A percentile compares a stretch with the other conserved stretches of the same genome.
Conservation (phyloP, 2,888 invertebrate species). For the Dendrolimus houi region DNA sequence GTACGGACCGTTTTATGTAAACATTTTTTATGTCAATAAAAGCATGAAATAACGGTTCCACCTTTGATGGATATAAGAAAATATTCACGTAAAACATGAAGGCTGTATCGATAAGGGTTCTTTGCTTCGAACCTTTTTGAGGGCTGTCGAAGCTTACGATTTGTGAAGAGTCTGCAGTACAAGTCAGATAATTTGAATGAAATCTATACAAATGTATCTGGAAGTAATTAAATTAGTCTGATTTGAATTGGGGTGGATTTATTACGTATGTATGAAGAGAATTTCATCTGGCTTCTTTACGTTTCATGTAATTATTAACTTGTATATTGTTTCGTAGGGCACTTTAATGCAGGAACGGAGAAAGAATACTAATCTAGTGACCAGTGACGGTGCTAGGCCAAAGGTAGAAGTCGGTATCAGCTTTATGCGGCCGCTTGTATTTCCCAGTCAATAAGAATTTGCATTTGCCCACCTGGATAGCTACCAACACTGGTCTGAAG, state of each 20-base stretch:
- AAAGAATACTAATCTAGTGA: too few species aligned
- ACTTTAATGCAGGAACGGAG: too few species aligned
- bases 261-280: not conserved
- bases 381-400: too few species aligned
- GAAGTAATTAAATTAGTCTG: not conserved
- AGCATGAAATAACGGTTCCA: conserved; percentile 3
- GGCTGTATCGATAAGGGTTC: conserved; percentile 36
- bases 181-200: not conserved
- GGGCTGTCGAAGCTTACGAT: not conserved
- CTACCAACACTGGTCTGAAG: too few species aligned
- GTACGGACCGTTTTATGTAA: not conserved
- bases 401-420: too few species aligned
- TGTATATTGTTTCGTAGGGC: too few species aligned
- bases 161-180: not conserved
- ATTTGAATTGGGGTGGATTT: not conserved
- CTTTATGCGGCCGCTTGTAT: too few species aligned
- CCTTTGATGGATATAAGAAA: conserved; percentile 37
- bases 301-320: too few species aligned
- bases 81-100: conserved; percentile 36
- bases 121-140: conserved; percentile 8
- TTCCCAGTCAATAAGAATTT: too few species aligned
- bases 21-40: conserved; percentile 6
- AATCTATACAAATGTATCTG: not conserved
- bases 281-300: too few species aligned
- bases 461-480: too few species aligned